These are phyloP conservation scores for Aporrectodea caliginosa DNA, from an alignment of 1,140 invertebrate species.

Conservation along the genomic window DNA sequence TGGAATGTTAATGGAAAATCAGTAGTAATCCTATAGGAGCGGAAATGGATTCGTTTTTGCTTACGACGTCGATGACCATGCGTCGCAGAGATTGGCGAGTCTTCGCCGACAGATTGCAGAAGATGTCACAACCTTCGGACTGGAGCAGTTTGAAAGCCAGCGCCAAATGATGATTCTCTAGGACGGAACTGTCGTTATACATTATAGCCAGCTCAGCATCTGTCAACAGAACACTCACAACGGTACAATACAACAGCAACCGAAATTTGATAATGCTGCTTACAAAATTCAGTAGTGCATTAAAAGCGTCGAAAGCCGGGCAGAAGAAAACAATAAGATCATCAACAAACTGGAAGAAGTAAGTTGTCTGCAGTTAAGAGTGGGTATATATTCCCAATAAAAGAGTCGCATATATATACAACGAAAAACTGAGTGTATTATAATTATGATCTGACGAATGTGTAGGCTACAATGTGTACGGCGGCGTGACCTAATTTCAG, in stretches of 20 bases:
- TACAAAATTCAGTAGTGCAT: no score
- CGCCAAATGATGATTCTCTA: slow-evolving; percentile 97
- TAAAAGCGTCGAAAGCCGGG: no score
- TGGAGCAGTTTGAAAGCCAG: slow-evolving; percentile 95
- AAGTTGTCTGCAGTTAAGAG: no score
- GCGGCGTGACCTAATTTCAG: no score
- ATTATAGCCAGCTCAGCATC: slow-evolving; percentile 92
- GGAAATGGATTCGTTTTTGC: no score
- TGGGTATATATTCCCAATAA: neutral
- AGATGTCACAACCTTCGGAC: slow-evolving; percentile 94
- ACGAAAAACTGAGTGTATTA: no score
- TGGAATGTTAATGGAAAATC: neutral
- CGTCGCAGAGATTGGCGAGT: slow-evolving; percentile 84
- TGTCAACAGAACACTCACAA: slow-evolving; percentile 34
- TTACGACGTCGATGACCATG: slow-evolving; percentile 98
- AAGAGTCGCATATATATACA: neutral
- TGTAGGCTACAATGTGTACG: no score
- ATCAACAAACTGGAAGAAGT: no score
- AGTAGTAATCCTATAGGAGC: neutral
- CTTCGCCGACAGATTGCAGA: slow-evolving; percentile 67
- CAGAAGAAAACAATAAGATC: no score
- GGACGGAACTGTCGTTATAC: slow-evolving; percentile 98
- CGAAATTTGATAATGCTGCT: neutral
- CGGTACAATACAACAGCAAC: neutral
- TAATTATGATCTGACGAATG: no score